Evolutionary conservation across 2,113 vertebrate species (phyloP).

Genomic region (Zosterops japonicus): DNA sequence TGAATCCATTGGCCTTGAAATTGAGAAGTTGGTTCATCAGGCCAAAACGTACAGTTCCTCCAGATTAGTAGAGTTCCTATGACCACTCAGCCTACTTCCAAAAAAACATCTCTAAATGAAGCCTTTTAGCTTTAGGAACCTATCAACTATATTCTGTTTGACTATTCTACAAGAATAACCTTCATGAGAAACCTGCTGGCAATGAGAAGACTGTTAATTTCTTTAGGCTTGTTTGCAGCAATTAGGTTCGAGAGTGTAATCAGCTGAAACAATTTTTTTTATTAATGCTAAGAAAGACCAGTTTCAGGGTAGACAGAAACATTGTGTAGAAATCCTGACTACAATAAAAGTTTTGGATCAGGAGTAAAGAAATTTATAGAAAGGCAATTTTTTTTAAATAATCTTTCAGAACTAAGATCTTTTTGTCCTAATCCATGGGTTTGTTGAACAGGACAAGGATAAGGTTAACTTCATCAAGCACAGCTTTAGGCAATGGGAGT

Average conservation of each 20-base stretch:
- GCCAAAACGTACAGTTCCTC: not conserved
- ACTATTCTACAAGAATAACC: not conserved
- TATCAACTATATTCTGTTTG: fast-evolving
- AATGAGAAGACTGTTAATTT: not conserved
- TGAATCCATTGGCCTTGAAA: not conserved
- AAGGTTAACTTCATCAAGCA: not conserved
- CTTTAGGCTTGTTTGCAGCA: not conserved
- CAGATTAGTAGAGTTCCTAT: not conserved
- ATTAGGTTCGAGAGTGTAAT: not conserved
- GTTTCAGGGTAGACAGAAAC: not conserved
- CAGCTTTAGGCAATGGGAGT: not conserved
- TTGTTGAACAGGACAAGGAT: not conserved
- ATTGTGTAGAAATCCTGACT: not conserved
- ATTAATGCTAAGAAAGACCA: not conserved
- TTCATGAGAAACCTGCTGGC: not conserved
- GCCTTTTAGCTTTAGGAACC: not conserved
- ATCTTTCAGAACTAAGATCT: not conserved
- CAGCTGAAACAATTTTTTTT: not conserved
- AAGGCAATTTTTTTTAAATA: fast-evolving
- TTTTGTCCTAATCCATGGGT: not conserved
- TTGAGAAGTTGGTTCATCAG: fast-evolving
- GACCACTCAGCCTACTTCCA: not conserved
- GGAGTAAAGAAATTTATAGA: not conserved
- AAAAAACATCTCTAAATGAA: not conserved
- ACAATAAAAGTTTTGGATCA: not conserved